Evolutionary conservation across 2,888 invertebrate genomes (phyloP).

Genomic region (Scaeva pyrastri): DNA sequence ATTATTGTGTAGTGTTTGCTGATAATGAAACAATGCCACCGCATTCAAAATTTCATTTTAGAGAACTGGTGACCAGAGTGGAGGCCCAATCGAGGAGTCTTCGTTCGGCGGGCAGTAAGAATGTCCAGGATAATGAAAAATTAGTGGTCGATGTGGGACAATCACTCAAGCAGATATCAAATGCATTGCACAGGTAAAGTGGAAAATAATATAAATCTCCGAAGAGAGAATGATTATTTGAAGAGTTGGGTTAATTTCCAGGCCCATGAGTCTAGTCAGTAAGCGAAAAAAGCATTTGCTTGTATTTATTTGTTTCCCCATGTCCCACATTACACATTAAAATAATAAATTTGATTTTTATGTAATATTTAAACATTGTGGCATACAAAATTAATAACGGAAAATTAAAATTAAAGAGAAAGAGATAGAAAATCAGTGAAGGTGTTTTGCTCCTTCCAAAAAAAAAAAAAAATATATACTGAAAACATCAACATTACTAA

Average conservation of each 20-base stretch:
- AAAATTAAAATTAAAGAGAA: slow-evolving; percentile 34
- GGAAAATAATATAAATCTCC: slow-evolving; percentile 16
- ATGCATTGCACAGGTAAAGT: slow-evolving; percentile 84
- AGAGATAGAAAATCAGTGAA: slow-evolving; percentile 2
- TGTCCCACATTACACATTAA: slow-evolving; percentile 49
- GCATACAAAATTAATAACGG: slow-evolving; percentile 48
- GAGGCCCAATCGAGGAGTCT: slow-evolving; percentile 89
- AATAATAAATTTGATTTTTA: slow-evolving; percentile 31
- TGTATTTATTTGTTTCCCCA: slow-evolving; percentile 36
- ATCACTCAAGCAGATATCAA: slow-evolving; percentile 84
- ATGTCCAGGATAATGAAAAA: slow-evolving; percentile 88
- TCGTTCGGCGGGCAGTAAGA: slow-evolving; percentile 88
- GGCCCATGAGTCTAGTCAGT: slow-evolving; percentile 71
- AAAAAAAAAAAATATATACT: slow-evolving; percentile 19
- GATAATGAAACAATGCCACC: slow-evolving; percentile 91
- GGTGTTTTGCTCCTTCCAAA: slow-evolving; percentile 14
- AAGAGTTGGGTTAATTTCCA: slow-evolving; percentile 28
- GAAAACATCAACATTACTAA: slow-evolving; percentile 53
- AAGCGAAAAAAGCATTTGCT: slow-evolving; percentile 70
- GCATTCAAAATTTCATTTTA: slow-evolving; percentile 94
- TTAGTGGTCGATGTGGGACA: slow-evolving; percentile 88
- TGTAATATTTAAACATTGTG: slow-evolving; percentile 49
- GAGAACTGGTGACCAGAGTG: slow-evolving; percentile 89
- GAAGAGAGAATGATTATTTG: slow-evolving; percentile 23
- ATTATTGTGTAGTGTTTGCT: slow-evolving; percentile 92